phyloP scores from a whole-genome alignment of 2,113 vertebrate species.

The Macquaria ambigua region DNA sequence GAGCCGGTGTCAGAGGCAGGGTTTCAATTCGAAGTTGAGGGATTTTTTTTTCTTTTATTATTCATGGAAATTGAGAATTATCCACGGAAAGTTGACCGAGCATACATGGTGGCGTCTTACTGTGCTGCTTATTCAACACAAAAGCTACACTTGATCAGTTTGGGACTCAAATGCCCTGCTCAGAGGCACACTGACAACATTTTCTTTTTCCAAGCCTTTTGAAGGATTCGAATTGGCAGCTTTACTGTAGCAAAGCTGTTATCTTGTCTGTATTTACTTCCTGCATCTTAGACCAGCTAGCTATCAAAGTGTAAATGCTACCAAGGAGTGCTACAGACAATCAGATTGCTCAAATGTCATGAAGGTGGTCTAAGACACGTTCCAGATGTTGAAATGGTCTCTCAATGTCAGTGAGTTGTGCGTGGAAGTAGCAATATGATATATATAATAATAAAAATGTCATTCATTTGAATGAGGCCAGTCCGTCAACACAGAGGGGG shows the following conservation, averaged over 20 bases:
- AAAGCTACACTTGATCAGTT: conserved; percentile 13
- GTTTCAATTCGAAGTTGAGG: conserved; percentile 63
- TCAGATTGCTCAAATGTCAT: neutral
- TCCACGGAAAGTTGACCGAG: conserved; percentile 11
- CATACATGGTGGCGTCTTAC: neutral
- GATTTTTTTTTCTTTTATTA: conserved; percentile 48
- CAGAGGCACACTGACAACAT: neutral
- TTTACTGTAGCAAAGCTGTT: neutral
- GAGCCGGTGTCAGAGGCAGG: conserved; percentile 59
- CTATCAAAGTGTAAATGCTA: neutral
- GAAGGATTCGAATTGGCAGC: neutral
- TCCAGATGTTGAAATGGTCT: neutral
- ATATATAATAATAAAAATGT: neutral
- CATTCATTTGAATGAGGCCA: neutral
- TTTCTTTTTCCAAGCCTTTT: neutral
- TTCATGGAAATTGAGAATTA: conserved; percentile 50
- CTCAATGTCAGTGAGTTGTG: no score
- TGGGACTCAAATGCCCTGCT: neutral
- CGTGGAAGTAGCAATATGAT: neutral
- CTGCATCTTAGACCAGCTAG: neutral
- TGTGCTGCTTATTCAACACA: neutral
- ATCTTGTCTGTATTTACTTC: neutral
- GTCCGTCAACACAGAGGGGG: neutral
- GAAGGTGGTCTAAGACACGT: neutral
- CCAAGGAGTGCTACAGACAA: no score